These are phyloP conservation scores for Cepaea nemoralis DNA, from an alignment of 1,140 invertebrate species.

Conservation along the genomic window DNA sequence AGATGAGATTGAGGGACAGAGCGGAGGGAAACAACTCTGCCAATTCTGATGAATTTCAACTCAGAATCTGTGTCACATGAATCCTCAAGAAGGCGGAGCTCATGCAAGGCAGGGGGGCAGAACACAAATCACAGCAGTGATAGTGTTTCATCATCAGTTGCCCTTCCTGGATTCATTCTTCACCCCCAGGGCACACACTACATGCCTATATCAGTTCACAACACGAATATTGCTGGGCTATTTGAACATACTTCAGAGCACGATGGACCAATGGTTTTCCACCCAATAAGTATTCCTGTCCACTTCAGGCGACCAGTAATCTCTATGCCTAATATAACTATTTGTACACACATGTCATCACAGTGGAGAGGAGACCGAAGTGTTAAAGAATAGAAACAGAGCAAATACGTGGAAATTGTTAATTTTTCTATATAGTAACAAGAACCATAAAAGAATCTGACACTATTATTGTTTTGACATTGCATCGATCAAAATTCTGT, in stretches of 20 bases:
- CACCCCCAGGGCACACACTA: constrained; percentile 91
- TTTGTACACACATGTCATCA: constrained; percentile 22
- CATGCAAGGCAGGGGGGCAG: not conserved
- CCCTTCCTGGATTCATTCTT: constrained; percentile 84
- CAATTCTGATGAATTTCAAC: constrained; percentile 36
- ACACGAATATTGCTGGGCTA: constrained; percentile 80
- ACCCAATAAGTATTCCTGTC: constrained; percentile 79
- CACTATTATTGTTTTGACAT: no score
- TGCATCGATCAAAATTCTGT: no score
- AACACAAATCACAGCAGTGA: not conserved
- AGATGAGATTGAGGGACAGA: constrained; percentile 21
- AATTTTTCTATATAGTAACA: no score
- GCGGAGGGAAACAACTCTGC: constrained; percentile 21
- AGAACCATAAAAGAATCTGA: no score
- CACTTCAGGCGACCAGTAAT: constrained; percentile 60
- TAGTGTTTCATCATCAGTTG: constrained; percentile 49
- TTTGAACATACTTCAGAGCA: constrained; percentile 74
- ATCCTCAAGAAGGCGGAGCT: constrained; percentile 16
- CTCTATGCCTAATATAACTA: constrained; percentile 45
- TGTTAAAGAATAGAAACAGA: not conserved
- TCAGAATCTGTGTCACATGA: constrained; percentile 21
- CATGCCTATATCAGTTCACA: constrained; percentile 89
- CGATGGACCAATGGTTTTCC: constrained; percentile 78
- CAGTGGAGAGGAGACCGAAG: not conserved
- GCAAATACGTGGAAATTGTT: no score